Evolutionary conservation across 1,140 invertebrate genomes (phyloP).

Genomic region (Sitobion miscanthi): DNA sequence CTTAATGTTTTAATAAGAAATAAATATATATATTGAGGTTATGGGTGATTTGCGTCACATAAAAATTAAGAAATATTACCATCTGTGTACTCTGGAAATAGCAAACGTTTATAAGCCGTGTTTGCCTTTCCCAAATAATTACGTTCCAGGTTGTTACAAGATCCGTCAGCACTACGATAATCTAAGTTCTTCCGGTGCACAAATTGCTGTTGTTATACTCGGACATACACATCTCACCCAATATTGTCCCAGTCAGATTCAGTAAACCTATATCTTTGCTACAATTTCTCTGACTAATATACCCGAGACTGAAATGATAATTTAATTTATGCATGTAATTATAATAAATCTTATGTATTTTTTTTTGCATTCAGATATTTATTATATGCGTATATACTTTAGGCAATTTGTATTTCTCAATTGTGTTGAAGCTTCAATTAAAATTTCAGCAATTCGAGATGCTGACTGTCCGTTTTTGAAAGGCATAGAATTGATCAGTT

Average conservation of each 20-base stretch:
- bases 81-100: constrained; percentile 68
- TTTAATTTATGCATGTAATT: not conserved
- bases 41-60: no score
- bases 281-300: not conserved
- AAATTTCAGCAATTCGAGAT: constrained; percentile 67
- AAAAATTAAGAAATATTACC: constrained; percentile 63
- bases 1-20: no score
- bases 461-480: constrained; percentile 68
- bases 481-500: constrained; percentile 68
- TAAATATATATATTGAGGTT: no score
- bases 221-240: not conserved
- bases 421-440: constrained; percentile 70
- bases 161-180: constrained; percentile 70
- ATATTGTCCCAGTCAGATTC: constrained; percentile 16
- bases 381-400: constrained; percentile 62
- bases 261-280: not conserved
- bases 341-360: not conserved
- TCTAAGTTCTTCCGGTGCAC: constrained; percentile 58
- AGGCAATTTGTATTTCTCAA: constrained; percentile 65
- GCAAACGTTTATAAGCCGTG: constrained; percentile 66
- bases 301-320: not conserved
- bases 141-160: constrained; percentile 70
- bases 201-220: not conserved
- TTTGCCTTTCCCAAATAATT: constrained; percentile 69
- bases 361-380: not conserved